Conservation (phyloP, 2,888 invertebrate genomes). For the Thalpophila matura region DNA sequence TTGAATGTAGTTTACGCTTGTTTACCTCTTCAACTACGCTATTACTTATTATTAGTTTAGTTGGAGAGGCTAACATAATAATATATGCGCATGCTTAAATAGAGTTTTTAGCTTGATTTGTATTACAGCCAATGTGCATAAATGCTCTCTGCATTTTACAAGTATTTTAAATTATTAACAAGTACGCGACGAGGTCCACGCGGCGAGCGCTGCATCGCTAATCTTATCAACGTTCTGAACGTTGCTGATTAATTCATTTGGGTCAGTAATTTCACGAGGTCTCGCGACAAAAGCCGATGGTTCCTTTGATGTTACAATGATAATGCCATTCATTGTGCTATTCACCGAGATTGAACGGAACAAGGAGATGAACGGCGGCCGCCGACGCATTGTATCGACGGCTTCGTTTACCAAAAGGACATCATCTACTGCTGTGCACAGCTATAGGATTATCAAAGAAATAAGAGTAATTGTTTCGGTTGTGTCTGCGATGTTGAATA, state of each 20-base stretch:
- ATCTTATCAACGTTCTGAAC: constrained; percentile 42
- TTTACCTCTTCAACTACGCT: no score
- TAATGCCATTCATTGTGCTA: constrained; percentile 47
- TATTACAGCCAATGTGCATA: no score
- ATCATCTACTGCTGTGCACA: constrained; percentile 11
- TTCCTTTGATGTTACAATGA: constrained; percentile 44
- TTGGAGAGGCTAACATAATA: no score
- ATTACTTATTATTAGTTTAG: no score
- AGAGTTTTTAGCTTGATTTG: no score
- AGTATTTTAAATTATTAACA: constrained; percentile 20
- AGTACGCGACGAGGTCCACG: background rate
- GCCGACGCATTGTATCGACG: constrained; percentile 39
- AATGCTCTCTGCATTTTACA: no score
- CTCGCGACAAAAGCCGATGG: constrained; percentile 45
- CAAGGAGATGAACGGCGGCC: constrained; percentile 12
- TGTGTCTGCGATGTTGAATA: background rate
- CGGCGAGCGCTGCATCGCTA: constrained; percentile 21
- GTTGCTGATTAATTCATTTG: constrained; percentile 54
- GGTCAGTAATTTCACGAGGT: constrained; percentile 49
- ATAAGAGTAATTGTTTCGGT: constrained; percentile 13
- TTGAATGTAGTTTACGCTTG: no score
- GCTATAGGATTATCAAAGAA: constrained; percentile 19
- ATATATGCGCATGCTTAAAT: no score
- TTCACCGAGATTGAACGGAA: constrained; percentile 35
- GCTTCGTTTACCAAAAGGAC: constrained; percentile 28